Base-by-base conservation (phyloP, 2,888 invertebrate species). In the Pseudococcus viburni region DNA sequence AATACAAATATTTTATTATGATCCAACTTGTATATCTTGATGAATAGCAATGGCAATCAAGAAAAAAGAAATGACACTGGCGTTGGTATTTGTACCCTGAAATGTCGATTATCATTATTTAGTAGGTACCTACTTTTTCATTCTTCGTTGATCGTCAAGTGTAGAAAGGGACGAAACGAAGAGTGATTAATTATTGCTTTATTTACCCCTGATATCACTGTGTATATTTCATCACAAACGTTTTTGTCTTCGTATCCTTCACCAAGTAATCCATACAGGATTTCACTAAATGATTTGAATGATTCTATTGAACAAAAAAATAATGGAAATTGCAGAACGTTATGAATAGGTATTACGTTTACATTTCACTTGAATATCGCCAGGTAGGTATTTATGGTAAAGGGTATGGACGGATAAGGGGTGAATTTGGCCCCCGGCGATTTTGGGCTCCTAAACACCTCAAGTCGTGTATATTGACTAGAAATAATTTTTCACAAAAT, bases 1-100 rank as follows among this genome's bases (percentile, higher is more conserved):
- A 51, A 1, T 51, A 51, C 4, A 51, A 17, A 51, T 51, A 46
- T 51, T 51, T 51, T 15, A 51, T 17, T 17, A 5, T 51, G 5
- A 3, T 5, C 42, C 0, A 80, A 80, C 80, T 42, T 80, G 80
- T n/a, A 80, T 80, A 42, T 80, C 80, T 42, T 80, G 80, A 80
- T 80, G 42, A 42, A 80, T 80, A 42, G 80, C 80, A n/a, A 80
- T 42, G 12, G 80, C 80, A 3, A 80, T 22, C 15, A 80, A 11
- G 46, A 80, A 80, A 42, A 80, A 80, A 1, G 80, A 80, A 46
- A 26, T 42, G 3, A 17, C 33, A 15, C 22, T 80, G 26, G 80
- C 80, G 5, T 22, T 80, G 4, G 80, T 80, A 42, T 80, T 33
- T 6, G 80, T 80, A 42, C 80, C 80, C 80, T 80, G 46, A 0